Evolutionary conservation across 2,797 vertebrate genomes (phyloP).

Genomic region (Pteronotus mesoamericanus): DNA sequence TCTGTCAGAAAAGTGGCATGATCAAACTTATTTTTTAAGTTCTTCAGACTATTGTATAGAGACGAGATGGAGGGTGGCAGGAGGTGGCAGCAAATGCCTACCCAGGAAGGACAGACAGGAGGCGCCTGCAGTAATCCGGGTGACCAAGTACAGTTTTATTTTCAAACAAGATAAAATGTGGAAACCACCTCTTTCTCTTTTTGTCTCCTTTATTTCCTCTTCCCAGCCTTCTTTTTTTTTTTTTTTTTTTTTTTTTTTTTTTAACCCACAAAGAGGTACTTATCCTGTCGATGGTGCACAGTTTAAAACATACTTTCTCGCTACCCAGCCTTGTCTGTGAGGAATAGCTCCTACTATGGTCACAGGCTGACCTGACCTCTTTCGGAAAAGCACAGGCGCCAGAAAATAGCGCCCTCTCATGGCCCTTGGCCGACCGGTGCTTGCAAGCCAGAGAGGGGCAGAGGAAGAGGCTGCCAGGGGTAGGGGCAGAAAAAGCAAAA

Average conservation of each 20-base stretch:
- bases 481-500: neutral
- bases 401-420: neutral
- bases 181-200: neutral
- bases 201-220: neutral
- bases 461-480: neutral
- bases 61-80: neutral
- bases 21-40: neutral
- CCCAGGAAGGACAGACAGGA: neutral
- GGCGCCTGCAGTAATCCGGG: accelerated
- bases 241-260: no score
- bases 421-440: no score
- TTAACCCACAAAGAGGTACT: neutral
- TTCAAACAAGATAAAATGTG: neutral
- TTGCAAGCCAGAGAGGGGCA: neutral
- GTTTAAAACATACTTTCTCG: neutral
- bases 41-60: neutral
- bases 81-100: neutral
- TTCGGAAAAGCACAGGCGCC: neutral
- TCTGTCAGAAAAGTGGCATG: neutral
- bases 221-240: neutral
- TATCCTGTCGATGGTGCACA: no score
- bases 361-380: neutral
- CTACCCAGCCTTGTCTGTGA: neutral
- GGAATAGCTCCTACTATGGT: neutral
- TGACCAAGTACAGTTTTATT: neutral